Percentiles rank a stretch among this genome's conserved stretches.
Conservation (phyloP, 2,113 vertebrate genomes). For the Isichthys henryi region DNA sequence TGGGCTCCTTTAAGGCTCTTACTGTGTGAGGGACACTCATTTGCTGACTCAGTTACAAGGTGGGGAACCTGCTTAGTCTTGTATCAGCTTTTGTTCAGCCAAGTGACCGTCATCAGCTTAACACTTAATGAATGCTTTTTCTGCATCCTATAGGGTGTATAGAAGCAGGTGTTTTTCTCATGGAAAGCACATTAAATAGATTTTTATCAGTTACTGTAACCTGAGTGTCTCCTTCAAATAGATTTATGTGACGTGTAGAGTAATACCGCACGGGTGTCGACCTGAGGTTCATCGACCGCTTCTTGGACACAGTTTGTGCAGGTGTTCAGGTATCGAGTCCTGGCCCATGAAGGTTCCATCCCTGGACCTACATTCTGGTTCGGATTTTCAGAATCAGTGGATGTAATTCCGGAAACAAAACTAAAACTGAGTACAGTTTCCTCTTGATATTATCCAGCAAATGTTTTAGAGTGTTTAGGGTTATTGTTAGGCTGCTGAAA, state of each 20-base stretch:
- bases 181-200: not conserved
- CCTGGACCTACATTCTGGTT: not conserved
- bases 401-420: not conserved
- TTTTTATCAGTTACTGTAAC: not conserved
- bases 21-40: slow-evolving; percentile 47
- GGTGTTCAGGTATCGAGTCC: not conserved
- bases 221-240: not conserved
- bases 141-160: not conserved
- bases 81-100: slow-evolving; percentile 27
- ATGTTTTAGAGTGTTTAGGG: not conserved
- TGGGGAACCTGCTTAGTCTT: slow-evolving; percentile 31
- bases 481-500: not conserved
- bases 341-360: not conserved
- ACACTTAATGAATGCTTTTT: not conserved
- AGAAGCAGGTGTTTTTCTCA: not conserved
- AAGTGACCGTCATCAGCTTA: slow-evolving; percentile 34
- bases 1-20: slow-evolving; percentile 56
- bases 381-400: not conserved
- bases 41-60: slow-evolving; percentile 56
- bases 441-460: not conserved
- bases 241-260: not conserved
- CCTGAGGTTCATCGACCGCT: not conserved
- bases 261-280: not conserved
- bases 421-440: not conserved
- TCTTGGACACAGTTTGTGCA: not conserved